Base-by-base conservation (phyloP, 2,797 vertebrate species). In the Rhinophrynus dorsalis region DNA sequence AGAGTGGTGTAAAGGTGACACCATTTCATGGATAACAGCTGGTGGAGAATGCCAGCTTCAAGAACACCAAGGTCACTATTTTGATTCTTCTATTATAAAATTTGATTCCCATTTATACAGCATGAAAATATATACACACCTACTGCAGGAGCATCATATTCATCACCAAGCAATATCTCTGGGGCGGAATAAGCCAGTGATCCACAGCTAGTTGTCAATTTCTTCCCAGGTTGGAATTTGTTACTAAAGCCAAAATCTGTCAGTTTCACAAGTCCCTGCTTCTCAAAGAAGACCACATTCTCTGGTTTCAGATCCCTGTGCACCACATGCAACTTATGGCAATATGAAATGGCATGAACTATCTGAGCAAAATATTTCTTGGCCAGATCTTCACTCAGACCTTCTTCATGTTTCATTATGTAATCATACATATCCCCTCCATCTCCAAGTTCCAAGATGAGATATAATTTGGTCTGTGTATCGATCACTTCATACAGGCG, bases 181-280 rank as follows among this genome's bases (percentile, higher is more conserved):
- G 97, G 97, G 52, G 97, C 97, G 5, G 96, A 99, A 82, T 99
- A 99, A 0, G 97, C 97, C 78, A 99, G 86, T 67, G 96, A 98
- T 42, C 97, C 97, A 73, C 97, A 99, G 77, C 96, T 98, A 61
- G 97, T 99, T 1, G 96, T 98, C 75, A 99, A 91, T 81, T 99
- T 98, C 83, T 98, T 98, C 50, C 96, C 96, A 2, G 96, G 97
- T 68, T 99, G 97, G 77, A 99, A 98, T 81, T 98, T 98, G 90
- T 99, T 99, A 83, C 96, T 99, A 89, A 99, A 99, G 79, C 97
- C 96, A 84, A 99, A 98, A 88, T 98, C 97, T 3, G 97, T 99
- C 82, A 99, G 88, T 84, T 99, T 99, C 68, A 98, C 97, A 44
- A 99, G 90, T 74, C 97, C 97, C 85, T 98, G 97, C 75, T 98